These are phyloP conservation scores for Pteria penguin DNA, from an alignment of 2,888 invertebrate genomes.

Conservation along the genomic window DNA sequence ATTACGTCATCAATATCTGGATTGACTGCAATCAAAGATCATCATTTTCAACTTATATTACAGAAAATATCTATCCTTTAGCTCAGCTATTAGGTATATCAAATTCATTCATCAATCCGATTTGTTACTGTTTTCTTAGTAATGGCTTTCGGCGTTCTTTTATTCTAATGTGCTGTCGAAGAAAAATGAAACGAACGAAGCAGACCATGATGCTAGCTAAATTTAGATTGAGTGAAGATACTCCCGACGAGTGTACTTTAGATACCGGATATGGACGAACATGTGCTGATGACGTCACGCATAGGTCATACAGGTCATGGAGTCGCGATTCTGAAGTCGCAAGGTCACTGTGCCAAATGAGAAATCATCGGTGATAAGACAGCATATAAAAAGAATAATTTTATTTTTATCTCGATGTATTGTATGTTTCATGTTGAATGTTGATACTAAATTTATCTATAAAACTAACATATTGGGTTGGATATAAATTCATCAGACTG, in stretches of 20 bases:
- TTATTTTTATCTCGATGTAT: too few relatives aligned
- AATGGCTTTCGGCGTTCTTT: constrained; percentile 68
- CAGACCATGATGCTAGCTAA: background rate
- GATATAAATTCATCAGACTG: too few relatives aligned
- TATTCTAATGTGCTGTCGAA: constrained; percentile 57
- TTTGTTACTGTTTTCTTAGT: constrained; percentile 74
- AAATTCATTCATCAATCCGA: constrained; percentile 73
- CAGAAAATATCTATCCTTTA: constrained; percentile 59
- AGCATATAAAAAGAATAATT: too few relatives aligned
- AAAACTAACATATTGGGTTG: too few relatives aligned
- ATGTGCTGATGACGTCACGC: too few relatives aligned
- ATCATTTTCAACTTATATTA: constrained; percentile 16
- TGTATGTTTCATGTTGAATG: too few relatives aligned
- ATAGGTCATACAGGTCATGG: too few relatives aligned
- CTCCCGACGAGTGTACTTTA: background rate
- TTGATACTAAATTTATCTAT: too few relatives aligned
- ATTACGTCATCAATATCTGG: constrained; percentile 71
- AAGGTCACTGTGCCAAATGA: too few relatives aligned
- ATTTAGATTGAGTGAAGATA: background rate
- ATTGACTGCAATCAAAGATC: constrained; percentile 61
- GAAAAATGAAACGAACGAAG: background rate
- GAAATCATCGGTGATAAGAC: too few relatives aligned
- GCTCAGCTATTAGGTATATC: constrained; percentile 66
- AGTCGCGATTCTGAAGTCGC: too few relatives aligned
- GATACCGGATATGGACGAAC: too few relatives aligned